phyloP scores from a whole-genome alignment of 2,797 vertebrate genomes.

The Sebastes wilsoni region DNA sequence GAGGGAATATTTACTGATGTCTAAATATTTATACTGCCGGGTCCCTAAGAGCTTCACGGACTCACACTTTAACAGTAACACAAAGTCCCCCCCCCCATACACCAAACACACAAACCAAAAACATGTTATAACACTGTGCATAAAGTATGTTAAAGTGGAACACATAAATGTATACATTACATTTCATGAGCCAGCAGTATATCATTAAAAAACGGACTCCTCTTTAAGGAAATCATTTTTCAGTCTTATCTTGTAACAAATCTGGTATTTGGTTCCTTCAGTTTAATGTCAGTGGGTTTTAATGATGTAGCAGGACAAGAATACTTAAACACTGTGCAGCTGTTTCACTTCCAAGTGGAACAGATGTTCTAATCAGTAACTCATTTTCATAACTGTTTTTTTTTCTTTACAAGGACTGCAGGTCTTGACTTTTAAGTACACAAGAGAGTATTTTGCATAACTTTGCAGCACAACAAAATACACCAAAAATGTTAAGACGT shows the following conservation, averaged over 20 bases:
- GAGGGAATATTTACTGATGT: slow-evolving; percentile 70
- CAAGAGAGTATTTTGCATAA: not conserved
- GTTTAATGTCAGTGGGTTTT: slow-evolving; percentile 2
- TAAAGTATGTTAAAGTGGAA: not conserved
- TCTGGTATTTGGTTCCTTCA: not conserved
- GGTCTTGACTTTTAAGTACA: not conserved
- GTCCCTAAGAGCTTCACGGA: slow-evolving; percentile 59
- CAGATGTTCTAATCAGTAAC: slow-evolving; percentile 25
- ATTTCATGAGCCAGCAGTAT: not conserved
- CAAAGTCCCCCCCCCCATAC: not conserved
- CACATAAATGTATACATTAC: not conserved
- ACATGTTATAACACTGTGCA: not conserved
- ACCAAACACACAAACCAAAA: slow-evolving; percentile 51
- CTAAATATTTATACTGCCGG: slow-evolving; percentile 77
- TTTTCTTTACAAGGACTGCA: not conserved
- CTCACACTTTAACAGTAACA: slow-evolving; percentile 64
- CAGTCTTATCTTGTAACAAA: not conserved
- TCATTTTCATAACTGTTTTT: not conserved
- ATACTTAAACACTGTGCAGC: slow-evolving; percentile 34
- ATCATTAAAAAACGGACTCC: not conserved
- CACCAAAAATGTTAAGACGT: not conserved
- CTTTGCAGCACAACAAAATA: not conserved
- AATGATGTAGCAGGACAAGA: slow-evolving; percentile 8
- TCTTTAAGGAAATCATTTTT: not conserved
- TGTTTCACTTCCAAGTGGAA: slow-evolving; percentile 19